These are phyloP conservation scores for Megalopta genalis DNA, from an alignment of 1,140 invertebrate genomes.

Conservation along the genomic window DNA sequence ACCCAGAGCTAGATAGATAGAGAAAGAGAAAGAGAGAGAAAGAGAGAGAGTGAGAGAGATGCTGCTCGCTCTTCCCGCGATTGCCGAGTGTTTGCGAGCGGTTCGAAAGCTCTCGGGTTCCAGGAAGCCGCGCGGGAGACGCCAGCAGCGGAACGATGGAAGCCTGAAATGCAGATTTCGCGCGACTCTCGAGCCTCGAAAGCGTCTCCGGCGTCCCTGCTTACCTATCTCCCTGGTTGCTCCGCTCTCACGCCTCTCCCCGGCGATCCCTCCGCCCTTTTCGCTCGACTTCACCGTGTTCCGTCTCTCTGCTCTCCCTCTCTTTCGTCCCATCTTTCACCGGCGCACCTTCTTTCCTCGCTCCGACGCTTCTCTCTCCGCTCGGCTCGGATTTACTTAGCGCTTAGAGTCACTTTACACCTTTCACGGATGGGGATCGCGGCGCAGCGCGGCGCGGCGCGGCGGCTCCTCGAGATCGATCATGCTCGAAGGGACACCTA, in stretches of 20 bases:
- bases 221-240: constrained; percentile 60
- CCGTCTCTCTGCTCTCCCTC: background rate
- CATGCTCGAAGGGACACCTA: too few relatives aligned
- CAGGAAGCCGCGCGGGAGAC: constrained; percentile 37
- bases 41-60: too few relatives aligned
- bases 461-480: too few relatives aligned
- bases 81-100: constrained; percentile 76
- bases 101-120: constrained; percentile 77
- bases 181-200: constrained; percentile 70
- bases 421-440: background rate
- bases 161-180: constrained; percentile 79
- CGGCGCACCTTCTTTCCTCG: constrained; percentile 28
- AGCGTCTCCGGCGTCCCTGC: constrained; percentile 57
- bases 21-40: too few relatives aligned
- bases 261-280: constrained; percentile 42
- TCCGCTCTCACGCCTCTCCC: constrained; percentile 47
- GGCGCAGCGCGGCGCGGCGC: background rate
- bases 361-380: constrained; percentile 40
- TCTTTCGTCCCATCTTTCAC: constrained; percentile 35
- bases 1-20: constrained; percentile 2
- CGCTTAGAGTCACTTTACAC: constrained; percentile 65
- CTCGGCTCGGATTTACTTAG: constrained; percentile 68
- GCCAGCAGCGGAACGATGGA: constrained; percentile 70
- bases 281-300: constrained; percentile 60
- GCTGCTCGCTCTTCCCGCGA: constrained; percentile 45